Evolutionary conservation across 2,888 invertebrate genomes (phyloP), one percentile per base, ranked within the genome.

Genomic region (Parnassius smintheus): DNA sequence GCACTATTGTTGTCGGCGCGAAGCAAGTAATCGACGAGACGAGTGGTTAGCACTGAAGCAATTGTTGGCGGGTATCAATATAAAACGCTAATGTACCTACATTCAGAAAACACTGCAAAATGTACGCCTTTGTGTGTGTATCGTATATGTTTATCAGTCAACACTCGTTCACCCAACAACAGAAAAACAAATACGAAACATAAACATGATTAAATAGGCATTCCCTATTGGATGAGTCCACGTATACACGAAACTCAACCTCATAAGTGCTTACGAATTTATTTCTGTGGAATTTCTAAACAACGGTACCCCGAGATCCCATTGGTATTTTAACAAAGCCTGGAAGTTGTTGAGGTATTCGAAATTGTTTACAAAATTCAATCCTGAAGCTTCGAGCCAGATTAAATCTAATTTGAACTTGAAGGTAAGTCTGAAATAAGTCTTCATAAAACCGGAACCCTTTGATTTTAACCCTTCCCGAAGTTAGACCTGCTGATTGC

Each of bases 321-420:
- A 85, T 85, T 88, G 90, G 91, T 85, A 90, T 91, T 88, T 80
- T 82, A 85, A 91, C 91, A 91, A 90, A 91, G 89, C 90, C 87
- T 86, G 86, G 75, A 89, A 90, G 83, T 90, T 90, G 88, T 82
- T 85, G 86, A 90, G 89, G 89, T 91, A 91, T 88, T 85, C 81
- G 85, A 91, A 91, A 91, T 91, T 91, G 91, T 91, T 91, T 89
- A 91, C 90, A 90, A 90, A 91, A 91, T 91, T 91, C 91, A 91
- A 91, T 91, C 91, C 89, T 87, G 86, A 88, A 90, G 88, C 91
- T 89, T 83, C 87, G 88, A 85, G 88, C 84, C 90, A 74, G 91
- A 91, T 91, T 91, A 91, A 91, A 91, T 91, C 91, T 91, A 91
- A 91, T 91, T 91, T 90, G 87, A 91, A 91, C 88, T 91, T 86